Evolutionary conservation across 2,888 invertebrate species (phyloP).

Genomic region (Ormyrus rosae): DNA sequence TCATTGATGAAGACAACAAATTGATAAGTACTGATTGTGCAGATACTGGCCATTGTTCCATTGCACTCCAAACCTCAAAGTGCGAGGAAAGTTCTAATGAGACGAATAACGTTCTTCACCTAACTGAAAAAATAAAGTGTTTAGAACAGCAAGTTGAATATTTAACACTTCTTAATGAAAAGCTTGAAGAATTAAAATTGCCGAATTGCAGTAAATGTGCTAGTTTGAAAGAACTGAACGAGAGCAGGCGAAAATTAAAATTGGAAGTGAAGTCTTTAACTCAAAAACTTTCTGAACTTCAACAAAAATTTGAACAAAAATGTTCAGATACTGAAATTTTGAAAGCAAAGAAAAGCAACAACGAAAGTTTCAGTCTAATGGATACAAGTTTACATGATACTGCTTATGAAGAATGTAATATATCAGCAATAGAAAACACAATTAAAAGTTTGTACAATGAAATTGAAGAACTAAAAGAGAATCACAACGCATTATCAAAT

Average conservation of each 20-base stretch:
- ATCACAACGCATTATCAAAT: slow-evolving; percentile 62
- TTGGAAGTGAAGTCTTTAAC: slow-evolving; percentile 63
- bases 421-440: slow-evolving; percentile 67
- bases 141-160: slow-evolving; percentile 62
- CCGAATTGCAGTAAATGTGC: slow-evolving; percentile 65
- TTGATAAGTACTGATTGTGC: background rate
- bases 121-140: slow-evolving; percentile 51
- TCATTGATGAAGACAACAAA: slow-evolving; percentile 36
- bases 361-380: slow-evolving; percentile 59
- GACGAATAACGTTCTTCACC: slow-evolving; percentile 36
- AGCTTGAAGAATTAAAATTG: slow-evolving; percentile 65
- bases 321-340: slow-evolving; percentile 63
- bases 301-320: slow-evolving; percentile 66
- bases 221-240: slow-evolving; percentile 64
- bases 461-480: slow-evolving; percentile 63
- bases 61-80: background rate
- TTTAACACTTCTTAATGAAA: slow-evolving; percentile 64
- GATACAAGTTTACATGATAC: slow-evolving; percentile 63
- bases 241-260: slow-evolving; percentile 64
- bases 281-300: slow-evolving; percentile 63
- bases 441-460: slow-evolving; percentile 64
- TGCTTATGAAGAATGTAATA: slow-evolving; percentile 62
- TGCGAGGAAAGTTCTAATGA: background rate
- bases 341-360: slow-evolving; percentile 65
- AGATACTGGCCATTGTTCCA: background rate